phyloP scores from a whole-genome alignment of 2,888 invertebrate species.

The Harmothoe impar region DNA sequence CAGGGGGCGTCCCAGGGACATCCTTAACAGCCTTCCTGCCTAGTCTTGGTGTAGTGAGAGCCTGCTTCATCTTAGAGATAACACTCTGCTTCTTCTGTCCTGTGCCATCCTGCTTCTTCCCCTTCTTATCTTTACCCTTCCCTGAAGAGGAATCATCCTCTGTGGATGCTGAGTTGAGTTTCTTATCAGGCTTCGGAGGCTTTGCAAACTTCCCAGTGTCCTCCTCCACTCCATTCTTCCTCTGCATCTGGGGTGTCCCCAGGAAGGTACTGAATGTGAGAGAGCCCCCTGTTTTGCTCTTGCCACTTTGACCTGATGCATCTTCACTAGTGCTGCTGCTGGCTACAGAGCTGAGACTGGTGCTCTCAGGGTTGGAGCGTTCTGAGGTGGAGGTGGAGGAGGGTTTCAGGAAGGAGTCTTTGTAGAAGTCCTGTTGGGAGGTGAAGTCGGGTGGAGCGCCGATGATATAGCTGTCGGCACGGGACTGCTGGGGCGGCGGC shows the following conservation, averaged over 20 bases:
- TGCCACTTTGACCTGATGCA: neutral
- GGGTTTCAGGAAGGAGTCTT: neutral
- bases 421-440: neutral
- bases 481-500: neutral
- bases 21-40: neutral
- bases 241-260: conserved; percentile 4
- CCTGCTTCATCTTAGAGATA: conserved; percentile 52
- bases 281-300: neutral
- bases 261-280: conserved; percentile 43
- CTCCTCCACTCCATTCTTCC: neutral
- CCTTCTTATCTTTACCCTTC: neutral
- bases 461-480: conserved; percentile 16
- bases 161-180: neutral
- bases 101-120: neutral
- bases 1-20: neutral
- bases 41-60: neutral
- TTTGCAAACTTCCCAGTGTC: neutral
- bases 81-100: conserved; percentile 12
- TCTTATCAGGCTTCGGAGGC: neutral
- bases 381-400: neutral
- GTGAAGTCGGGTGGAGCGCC: neutral
- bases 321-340: conserved; percentile 27
- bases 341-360: neutral
- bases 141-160: neutral
- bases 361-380: neutral